Evolutionary conservation across 2,113 vertebrate species (phyloP).

Genomic region (Excalfactoria chinensis): DNA sequence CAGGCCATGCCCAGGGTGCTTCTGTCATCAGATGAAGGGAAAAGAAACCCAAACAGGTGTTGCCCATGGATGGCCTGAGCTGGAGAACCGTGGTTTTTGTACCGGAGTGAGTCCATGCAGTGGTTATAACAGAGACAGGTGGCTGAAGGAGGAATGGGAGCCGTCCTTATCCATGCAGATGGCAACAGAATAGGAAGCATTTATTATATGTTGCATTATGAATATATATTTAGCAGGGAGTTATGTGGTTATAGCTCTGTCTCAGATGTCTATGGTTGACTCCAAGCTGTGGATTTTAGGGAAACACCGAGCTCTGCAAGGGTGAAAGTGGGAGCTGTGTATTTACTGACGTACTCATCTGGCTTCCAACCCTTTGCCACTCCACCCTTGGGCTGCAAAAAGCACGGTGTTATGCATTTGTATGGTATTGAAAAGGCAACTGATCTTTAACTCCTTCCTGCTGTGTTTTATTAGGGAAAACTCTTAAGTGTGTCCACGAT

Average conservation of each 20-base stretch:
- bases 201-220: background rate
- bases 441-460: background rate
- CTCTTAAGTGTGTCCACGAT: accelerated
- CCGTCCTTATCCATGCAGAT: background rate
- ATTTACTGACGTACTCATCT: background rate
- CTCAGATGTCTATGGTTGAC: background rate
- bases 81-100: background rate
- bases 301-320: background rate
- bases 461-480: background rate
- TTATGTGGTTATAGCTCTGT: background rate
- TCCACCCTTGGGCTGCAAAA: background rate
- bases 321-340: background rate
- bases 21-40: background rate
- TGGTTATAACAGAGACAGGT: background rate
- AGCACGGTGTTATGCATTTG: accelerated
- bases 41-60: background rate
- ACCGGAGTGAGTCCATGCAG: background rate
- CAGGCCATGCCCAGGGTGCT: background rate
- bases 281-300: background rate
- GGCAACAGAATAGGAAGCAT: background rate
- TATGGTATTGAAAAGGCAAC: background rate
- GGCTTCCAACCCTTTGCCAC: background rate
- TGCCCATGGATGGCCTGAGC: too few species aligned
- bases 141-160: background rate
- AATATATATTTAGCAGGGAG: background rate